Percentiles rank a stretch among this genome's conserved stretches.
Evolutionary conservation across 2,113 vertebrate genomes (phyloP).

Genomic region (Dromaius novaehollandiae): DNA sequence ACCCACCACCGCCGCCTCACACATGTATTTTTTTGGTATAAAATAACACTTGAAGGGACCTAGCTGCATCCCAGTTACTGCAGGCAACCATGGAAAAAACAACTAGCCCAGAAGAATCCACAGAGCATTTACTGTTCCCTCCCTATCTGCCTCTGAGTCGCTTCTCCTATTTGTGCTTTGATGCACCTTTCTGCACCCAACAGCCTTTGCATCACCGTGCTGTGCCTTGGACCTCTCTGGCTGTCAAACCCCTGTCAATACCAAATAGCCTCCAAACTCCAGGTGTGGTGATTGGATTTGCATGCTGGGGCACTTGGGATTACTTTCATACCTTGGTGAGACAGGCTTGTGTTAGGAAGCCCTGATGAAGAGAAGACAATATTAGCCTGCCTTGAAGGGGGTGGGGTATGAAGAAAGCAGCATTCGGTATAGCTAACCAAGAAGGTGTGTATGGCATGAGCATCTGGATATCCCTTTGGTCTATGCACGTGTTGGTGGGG

Average conservation of each 20-base stretch:
- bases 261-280: not conserved
- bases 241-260: not conserved
- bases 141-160: not conserved
- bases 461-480: not conserved
- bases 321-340: not conserved
- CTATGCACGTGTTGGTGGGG: not conserved
- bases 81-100: not conserved
- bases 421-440: not conserved
- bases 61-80: not conserved
- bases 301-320: fast-evolving
- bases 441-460: not conserved
- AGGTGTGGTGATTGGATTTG: not conserved
- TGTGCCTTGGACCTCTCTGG: not conserved
- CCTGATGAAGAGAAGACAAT: not conserved
- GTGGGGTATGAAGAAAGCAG: not conserved
- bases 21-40: not conserved
- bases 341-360: not conserved
- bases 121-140: not conserved
- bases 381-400: not conserved
- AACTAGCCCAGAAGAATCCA: not conserved
- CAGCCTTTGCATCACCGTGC: not conserved
- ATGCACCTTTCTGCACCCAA: not conserved
- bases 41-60: not conserved
- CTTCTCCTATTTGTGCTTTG: not conserved
- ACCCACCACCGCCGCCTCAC: not conserved